Percentiles rank a stretch among this genome's conserved stretches.
These are phyloP conservation scores for Bombus breviceps DNA, from an alignment of 1,140 invertebrate genomes.

Conservation along the genomic window DNA sequence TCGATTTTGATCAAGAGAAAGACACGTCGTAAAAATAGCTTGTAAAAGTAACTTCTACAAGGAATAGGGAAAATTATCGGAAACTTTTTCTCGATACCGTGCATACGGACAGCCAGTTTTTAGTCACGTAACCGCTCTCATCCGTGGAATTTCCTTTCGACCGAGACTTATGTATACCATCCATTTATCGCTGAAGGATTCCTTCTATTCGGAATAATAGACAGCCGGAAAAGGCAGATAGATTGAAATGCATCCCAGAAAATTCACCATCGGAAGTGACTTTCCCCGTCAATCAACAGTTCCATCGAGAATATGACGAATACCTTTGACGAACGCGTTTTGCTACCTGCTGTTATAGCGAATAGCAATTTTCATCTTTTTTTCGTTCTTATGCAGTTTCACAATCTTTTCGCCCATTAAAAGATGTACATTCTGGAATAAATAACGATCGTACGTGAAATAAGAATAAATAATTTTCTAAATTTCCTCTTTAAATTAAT, in stretches of 20 bases:
- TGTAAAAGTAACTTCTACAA: background rate
- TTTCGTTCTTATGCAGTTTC: too few relatives aligned
- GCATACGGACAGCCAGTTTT: background rate
- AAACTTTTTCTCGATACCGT: background rate
- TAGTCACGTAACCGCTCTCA: background rate
- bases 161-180: constrained; percentile 10
- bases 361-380: background rate
- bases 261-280: constrained; percentile 10
- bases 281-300: constrained; percentile 17
- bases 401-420: accelerated
- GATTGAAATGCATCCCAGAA: constrained; percentile 25
- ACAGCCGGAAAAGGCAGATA: constrained; percentile 30
- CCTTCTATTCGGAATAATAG: constrained; percentile 31
- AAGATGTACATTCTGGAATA: background rate
- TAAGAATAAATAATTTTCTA: background rate
- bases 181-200: constrained; percentile 19
- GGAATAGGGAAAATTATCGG: background rate
- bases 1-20: background rate
- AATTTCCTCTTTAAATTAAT: background rate
- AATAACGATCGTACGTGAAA: background rate
- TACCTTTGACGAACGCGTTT: background rate
- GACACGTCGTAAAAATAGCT: background rate
- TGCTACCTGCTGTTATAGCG: background rate
- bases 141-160: background rate
- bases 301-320: background rate